Conservation (phyloP, 2,797 vertebrate species). For the Pitangus sulphuratus region DNA sequence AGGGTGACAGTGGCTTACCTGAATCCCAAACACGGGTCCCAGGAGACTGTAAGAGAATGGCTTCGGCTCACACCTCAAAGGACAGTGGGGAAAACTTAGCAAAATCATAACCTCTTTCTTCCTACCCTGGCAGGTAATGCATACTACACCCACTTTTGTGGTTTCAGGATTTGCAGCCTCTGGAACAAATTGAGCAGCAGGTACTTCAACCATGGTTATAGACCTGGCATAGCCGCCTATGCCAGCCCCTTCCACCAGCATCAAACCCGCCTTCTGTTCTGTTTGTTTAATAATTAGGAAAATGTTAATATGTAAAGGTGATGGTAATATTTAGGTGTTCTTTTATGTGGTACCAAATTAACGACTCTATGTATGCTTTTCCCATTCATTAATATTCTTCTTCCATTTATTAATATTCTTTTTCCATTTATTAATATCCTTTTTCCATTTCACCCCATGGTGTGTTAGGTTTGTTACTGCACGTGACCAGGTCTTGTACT, state of each 20-base stretch:
- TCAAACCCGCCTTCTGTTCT: background rate
- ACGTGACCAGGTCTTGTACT: background rate
- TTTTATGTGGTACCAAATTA: background rate
- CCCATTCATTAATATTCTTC: conserved; percentile 16
- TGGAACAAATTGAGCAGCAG: conserved; percentile 58
- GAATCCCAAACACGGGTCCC: background rate
- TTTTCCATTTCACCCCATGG: background rate
- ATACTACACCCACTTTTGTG: conserved; percentile 28
- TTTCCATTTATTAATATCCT: background rate
- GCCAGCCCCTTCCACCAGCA: background rate
- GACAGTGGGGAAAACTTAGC: conserved; percentile 6
- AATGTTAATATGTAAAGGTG: background rate
- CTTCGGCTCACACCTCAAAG: conserved; percentile 36
- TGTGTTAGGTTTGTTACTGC: background rate
- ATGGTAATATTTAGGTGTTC: background rate
- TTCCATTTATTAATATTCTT: conserved; percentile 33
- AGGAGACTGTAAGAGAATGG: conserved; percentile 19
- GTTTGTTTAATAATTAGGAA: background rate
- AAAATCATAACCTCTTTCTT: conserved; percentile 65
- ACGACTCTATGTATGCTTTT: background rate
- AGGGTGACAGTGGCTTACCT: conserved; percentile 15
- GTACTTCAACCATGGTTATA: conserved; percentile 61
- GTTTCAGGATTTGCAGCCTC: conserved; percentile 66
- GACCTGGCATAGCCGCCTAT: background rate
- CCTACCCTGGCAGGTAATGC: conserved; percentile 61